Conservation (phyloP, 2,113 vertebrate genomes). For the Steatornis caripensis region DNA sequence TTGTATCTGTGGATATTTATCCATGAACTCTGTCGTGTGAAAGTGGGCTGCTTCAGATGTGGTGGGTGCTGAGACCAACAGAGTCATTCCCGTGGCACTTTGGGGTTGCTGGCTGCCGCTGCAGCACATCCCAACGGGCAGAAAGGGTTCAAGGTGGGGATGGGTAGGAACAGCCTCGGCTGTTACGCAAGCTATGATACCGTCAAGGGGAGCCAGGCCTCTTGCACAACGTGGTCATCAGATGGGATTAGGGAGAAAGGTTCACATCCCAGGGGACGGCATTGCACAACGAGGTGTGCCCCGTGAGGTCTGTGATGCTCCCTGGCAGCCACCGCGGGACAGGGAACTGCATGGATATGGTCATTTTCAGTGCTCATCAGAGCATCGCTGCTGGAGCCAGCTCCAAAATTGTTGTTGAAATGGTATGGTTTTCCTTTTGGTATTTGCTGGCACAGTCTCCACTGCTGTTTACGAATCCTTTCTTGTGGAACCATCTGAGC, state of each 20-base stretch:
- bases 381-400: background rate
- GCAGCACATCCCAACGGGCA: background rate
- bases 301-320: background rate
- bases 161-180: background rate
- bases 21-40: background rate
- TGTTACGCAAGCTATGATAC: background rate
- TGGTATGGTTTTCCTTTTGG: background rate
- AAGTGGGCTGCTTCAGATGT: background rate
- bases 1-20: background rate
- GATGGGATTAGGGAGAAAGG: background rate
- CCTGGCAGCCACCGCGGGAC: background rate
- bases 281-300: background rate
- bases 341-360: background rate
- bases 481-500: background rate
- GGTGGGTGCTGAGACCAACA: background rate
- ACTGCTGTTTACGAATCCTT: background rate
- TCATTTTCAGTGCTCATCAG: background rate
- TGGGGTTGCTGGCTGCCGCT: background rate
- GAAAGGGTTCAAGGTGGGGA: background rate
- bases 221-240: background rate
- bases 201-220: background rate
- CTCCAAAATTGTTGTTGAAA: background rate
- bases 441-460: background rate
- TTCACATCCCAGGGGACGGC: rapidly evolving
- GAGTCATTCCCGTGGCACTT: background rate